Base-by-base conservation (phyloP, 2,113 vertebrate species). In the Ophiodon elongatus region DNA sequence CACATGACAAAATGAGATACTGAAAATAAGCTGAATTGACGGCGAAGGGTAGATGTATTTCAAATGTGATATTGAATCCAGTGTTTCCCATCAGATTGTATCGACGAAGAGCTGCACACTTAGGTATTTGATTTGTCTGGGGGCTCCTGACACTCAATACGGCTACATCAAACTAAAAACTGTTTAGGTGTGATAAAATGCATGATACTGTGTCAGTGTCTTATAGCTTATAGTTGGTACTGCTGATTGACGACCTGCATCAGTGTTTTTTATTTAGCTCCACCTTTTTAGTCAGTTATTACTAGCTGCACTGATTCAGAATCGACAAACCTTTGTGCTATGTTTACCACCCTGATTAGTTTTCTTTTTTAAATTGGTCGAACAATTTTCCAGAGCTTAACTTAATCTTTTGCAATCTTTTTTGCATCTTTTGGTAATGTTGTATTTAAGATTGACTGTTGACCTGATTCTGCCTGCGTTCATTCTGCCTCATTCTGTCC, bases 351-450 rank as follows among this genome's bases (percentile, higher is more conserved):
- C 25, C 35, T 56, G 7, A 52, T 50, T 4, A 6, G 23, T 27
- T 57, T 57, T 57, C 54, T 25, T 29, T 66, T 27, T 10, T 17
- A 29, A 25, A 43, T 63, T 52, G 37, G 50, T 50, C 33, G 47
- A 82, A 78, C 45, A 76, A 88, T 80, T 59, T 57, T 31, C 41
- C 45, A 21, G 23, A 27, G 17, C 72, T 84, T 75, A 80, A 72
- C 59, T 69, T 67, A 25, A 70, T 88, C 70, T 80, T 73, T 74
- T 25, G 39, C 39, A 73, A n/a, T n/a, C n/a, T n/a, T n/a, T n/a
- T n/a, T n/a, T n/a, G n/a, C n/a, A n/a, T n/a, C n/a, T n/a, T n/a
- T n/a, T 69, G 37, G 37, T 83, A 89, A 79, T 68, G 52, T 65
- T 79, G 50, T 59, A 76, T 68, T 80, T 69, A 80, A 37, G 66